Evolutionary conservation across 2,797 vertebrate genomes (phyloP).

Genomic region (Enteromius radiatus): DNA sequence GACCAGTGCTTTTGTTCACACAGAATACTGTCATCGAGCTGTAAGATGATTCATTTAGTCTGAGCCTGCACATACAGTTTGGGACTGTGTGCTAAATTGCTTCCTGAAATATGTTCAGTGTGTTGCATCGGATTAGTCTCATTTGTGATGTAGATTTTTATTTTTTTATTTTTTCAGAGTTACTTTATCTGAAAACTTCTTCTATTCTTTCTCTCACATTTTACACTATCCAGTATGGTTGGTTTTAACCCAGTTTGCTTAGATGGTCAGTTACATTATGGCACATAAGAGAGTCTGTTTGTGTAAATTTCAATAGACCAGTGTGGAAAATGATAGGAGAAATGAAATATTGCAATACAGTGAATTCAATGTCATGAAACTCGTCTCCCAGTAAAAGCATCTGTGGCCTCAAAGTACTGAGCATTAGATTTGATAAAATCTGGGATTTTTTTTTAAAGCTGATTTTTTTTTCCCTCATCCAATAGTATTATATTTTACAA

Average conservation of each 20-base stretch:
- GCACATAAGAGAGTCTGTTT: neutral
- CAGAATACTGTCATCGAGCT: conserved; percentile 7
- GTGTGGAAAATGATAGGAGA: neutral
- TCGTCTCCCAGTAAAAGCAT: conserved; percentile 13
- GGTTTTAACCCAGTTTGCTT: conserved; percentile 13
- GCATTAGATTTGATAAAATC: conserved; percentile 10
- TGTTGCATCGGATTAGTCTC: conserved; percentile 19
- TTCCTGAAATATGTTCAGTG: conserved; percentile 30
- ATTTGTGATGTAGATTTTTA: conserved; percentile 21
- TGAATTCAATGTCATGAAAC: conserved; percentile 11
- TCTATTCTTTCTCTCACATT: neutral
- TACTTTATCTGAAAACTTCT: neutral
- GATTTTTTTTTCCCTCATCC: conserved; percentile 62
- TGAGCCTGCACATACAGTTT: conserved; percentile 25
- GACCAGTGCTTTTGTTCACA: conserved; percentile 25
- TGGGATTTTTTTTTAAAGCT: conserved; percentile 50
- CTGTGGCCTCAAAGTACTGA: conserved; percentile 9
- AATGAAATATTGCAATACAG: conserved; percentile 32
- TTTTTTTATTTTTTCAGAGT: neutral
- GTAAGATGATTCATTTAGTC: conserved; percentile 18
- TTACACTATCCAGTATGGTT: conserved; percentile 10
- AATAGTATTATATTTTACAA: conserved; percentile 73
- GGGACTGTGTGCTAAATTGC: conserved; percentile 25
- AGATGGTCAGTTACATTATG: conserved; percentile 16
- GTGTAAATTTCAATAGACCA: conserved; percentile 11